A percentile compares a stretch with the other conserved stretches of the same genome.
Conservation (phyloP, 2,797 vertebrate genomes). For the Yasuhikotakia modesta region DNA sequence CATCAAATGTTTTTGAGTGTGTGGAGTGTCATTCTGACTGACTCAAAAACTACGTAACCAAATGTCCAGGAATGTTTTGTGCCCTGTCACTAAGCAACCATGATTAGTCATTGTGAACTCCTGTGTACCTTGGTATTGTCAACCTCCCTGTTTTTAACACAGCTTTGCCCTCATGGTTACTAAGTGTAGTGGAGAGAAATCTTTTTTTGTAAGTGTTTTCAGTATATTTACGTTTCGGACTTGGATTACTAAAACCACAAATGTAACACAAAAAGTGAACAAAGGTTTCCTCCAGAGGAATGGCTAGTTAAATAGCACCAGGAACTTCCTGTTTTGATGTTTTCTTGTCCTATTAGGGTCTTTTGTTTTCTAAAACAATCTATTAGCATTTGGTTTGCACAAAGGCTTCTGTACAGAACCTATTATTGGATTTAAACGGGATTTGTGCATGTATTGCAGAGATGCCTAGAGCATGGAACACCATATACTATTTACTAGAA, state of each 20-base stretch:
- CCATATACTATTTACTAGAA: neutral
- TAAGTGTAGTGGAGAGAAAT: neutral
- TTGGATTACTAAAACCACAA: too few species aligned
- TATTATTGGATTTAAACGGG: neutral
- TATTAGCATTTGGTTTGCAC: slow-evolving; percentile 26
- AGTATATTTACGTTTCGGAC: neutral
- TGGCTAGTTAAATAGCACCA: too few species aligned
- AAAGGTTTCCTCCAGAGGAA: too few species aligned
- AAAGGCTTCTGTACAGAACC: neutral
- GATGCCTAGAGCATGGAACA: neutral
- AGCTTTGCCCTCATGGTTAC: neutral
- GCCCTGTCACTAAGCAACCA: slow-evolving; percentile 14
- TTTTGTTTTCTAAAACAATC: neutral
- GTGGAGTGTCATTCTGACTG: neutral
- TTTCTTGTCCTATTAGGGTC: slow-evolving; percentile 1
- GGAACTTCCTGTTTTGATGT: slow-evolving; percentile 25
- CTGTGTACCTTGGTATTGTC: neutral
- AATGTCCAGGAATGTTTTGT: slow-evolving; percentile 1
- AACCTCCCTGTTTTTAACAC: slow-evolving; percentile 2
- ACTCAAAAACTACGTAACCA: neutral
- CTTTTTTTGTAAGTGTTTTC: neutral
- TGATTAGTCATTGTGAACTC: slow-evolving; percentile 29
- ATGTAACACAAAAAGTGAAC: neutral
- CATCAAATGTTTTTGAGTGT: neutral
- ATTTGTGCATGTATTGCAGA: neutral